Conservation (phyloP, 2,113 vertebrate genomes). For the Lipophrys pholis region DNA sequence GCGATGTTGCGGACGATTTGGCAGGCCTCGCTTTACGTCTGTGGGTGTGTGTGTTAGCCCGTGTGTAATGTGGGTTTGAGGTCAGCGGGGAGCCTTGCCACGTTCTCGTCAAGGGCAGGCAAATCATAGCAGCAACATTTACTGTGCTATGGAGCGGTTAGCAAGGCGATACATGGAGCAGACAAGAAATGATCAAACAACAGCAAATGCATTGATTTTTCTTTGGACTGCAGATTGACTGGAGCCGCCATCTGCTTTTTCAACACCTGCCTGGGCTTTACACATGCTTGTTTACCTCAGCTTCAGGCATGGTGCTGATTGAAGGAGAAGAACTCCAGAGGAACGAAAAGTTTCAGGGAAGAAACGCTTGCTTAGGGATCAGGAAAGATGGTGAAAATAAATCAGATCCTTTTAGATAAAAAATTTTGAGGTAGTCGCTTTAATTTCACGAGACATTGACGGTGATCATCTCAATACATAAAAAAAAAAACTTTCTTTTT, state of each 20-base stretch:
- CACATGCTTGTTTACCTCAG: slow-evolving; percentile 4
- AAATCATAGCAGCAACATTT: background rate
- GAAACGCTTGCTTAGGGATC: background rate
- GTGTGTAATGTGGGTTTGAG: background rate
- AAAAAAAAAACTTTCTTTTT: background rate
- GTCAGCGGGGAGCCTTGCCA: background rate
- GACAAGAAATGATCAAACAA: background rate
- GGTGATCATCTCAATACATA: background rate
- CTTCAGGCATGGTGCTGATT: background rate
- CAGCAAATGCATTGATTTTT: slow-evolving; percentile 7
- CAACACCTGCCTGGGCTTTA: background rate
- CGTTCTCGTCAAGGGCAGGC: background rate
- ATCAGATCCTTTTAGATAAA: background rate
- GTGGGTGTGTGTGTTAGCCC: slow-evolving; percentile 1
- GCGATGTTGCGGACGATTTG: slow-evolving; percentile 3
- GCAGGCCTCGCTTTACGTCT: background rate
- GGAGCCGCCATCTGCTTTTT: slow-evolving; percentile 27
- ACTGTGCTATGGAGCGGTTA: background rate
- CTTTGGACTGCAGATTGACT: slow-evolving; percentile 15
- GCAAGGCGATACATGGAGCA: background rate
- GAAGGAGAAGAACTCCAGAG: background rate
- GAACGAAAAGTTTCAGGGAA: background rate
- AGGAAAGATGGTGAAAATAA: background rate
- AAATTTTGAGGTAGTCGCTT: background rate
- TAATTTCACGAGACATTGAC: background rate